phyloP scores from a whole-genome alignment of 2,113 vertebrate species.

The Neomonachus schauinslandi region DNA sequence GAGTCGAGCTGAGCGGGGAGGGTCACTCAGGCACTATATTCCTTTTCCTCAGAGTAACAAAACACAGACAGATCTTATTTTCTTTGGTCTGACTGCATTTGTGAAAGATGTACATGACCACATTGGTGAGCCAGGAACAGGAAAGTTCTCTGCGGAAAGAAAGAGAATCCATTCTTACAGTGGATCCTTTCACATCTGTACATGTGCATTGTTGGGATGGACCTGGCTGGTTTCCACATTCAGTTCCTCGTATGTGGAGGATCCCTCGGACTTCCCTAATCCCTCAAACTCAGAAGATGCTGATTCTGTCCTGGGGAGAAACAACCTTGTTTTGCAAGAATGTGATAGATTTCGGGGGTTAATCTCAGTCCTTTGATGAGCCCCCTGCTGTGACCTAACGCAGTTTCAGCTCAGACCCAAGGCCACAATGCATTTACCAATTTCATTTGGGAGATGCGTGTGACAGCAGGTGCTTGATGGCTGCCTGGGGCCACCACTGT shows the following conservation, averaged over 20 bases:
- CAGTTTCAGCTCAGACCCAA: background rate
- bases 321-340: background rate
- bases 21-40: conserved; percentile 11
- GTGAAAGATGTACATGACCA: conserved; percentile 60
- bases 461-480: background rate
- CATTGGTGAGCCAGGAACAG: conserved; percentile 1
- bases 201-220: background rate
- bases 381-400: background rate
- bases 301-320: background rate
- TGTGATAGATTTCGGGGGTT: background rate
- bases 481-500: background rate
- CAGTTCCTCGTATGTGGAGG: background rate
- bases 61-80: conserved; percentile 48
- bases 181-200: background rate
- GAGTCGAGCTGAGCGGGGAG: background rate
- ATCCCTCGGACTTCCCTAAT: background rate
- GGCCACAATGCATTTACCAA: background rate
- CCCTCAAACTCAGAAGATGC: background rate
- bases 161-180: conserved; percentile 31
- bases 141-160: conserved; percentile 66
- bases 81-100: conserved; percentile 62
- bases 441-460: background rate
- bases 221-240: background rate
- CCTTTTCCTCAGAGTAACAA: conserved; percentile 56
- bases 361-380: background rate